Conservation (phyloP, 1,140 invertebrate genomes). For the Drosophila bocki region DNA sequence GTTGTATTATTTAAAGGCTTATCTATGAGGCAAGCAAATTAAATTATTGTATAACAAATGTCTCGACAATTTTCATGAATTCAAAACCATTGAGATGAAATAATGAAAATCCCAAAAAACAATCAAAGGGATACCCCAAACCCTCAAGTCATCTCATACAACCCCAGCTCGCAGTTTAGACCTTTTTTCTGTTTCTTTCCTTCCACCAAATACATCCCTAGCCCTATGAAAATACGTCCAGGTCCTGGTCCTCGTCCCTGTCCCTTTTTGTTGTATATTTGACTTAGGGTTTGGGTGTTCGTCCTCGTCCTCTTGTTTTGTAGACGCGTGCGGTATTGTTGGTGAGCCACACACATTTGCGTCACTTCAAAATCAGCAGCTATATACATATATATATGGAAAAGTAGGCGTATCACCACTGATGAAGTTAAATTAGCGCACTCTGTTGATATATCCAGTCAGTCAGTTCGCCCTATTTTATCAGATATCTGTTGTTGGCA, state of each 20-base stretch:
- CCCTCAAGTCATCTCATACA: conserved; percentile 25
- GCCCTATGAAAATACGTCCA: conserved; percentile 22
- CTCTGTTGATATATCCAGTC: conserved; percentile 17
- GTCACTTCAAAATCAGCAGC: conserved; percentile 49
- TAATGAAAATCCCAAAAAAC: conserved; percentile 83
- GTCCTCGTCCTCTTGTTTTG: conserved; percentile 18
- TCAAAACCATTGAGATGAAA: conserved; percentile 83
- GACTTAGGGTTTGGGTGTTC: conserved; percentile 49
- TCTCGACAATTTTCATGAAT: conserved; percentile 75
- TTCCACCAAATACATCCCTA: conserved; percentile 43
- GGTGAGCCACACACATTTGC: conserved; percentile 71
- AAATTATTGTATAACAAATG: conserved; percentile 82
- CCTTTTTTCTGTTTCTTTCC: conserved; percentile 28
- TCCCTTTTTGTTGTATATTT: conserved; percentile 39
- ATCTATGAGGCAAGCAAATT: conserved; percentile 58
- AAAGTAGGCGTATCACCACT: conserved; percentile 65
- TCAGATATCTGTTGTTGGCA: conserved; percentile 20
- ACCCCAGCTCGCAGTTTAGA: conserved; percentile 16
- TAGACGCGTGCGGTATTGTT: conserved; percentile 71
- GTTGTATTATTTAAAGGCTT: conserved; percentile 42
- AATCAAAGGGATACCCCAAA: conserved; percentile 75
- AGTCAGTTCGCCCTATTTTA: conserved; percentile 16
- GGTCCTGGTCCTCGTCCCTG: conserved; percentile 23
- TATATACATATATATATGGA: conserved; percentile 24
- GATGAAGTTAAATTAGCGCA: conserved; percentile 71